A percentile compares a stretch with the other conserved stretches of the same genome.
phyloP scores from a whole-genome alignment of 1,140 invertebrate species.

The Drosophila ambigua region DNA sequence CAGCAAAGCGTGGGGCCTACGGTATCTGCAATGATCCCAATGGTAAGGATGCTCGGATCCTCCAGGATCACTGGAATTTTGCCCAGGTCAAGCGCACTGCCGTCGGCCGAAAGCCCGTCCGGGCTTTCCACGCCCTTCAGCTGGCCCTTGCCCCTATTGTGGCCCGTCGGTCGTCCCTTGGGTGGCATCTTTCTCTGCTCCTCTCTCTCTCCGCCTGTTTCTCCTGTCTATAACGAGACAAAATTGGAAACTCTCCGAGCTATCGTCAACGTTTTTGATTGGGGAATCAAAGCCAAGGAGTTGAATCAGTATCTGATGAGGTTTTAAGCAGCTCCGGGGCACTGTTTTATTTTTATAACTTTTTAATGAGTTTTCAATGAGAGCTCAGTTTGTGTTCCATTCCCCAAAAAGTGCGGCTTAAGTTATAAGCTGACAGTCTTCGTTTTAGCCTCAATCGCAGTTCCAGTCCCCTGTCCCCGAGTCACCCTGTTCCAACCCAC shows the following conservation, averaged over 20 bases:
- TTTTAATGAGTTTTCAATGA: slow-evolving; percentile 78
- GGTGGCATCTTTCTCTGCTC: no score
- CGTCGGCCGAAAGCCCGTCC: not conserved
- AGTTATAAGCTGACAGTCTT: slow-evolving; percentile 32
- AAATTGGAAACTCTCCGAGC: no score
- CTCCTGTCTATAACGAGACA: no score
- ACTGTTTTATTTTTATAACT: slow-evolving; percentile 49
- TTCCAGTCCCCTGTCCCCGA: not conserved
- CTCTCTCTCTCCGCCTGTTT: no score
- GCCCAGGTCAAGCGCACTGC: not conserved
- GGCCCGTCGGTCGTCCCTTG: no score
- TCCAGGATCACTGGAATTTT: slow-evolving; percentile 2
- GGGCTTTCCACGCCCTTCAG: not conserved
- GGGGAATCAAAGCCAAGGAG: slow-evolving; percentile 1
- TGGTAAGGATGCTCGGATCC: slow-evolving; percentile 33
- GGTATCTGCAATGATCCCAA: slow-evolving; percentile 51
- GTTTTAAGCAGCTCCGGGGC: slow-evolving; percentile 2
- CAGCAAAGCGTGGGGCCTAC: slow-evolving; percentile 19
- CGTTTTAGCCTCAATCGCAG: not conserved
- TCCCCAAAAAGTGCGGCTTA: slow-evolving; percentile 29
- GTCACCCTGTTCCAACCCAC: not conserved
- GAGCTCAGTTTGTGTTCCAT: no score
- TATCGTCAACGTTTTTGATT: not conserved
- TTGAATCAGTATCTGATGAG: slow-evolving; percentile 8
- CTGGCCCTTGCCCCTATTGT: no score